Conservation (phyloP, 1,140 invertebrate genomes). For the Euschistus heros region DNA sequence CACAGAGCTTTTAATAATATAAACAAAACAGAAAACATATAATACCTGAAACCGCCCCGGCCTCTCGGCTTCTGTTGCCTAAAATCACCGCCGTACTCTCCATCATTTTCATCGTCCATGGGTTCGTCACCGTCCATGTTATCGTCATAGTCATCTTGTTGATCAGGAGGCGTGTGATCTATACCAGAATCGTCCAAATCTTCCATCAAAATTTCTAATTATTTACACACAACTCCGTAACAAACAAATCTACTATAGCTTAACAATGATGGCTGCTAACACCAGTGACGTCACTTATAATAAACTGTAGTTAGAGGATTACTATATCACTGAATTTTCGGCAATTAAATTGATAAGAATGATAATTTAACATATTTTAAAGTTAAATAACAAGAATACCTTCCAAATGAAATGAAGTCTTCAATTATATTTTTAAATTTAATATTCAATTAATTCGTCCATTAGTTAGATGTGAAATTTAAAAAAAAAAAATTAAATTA, state of each 20-base stretch:
- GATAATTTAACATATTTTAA: no score
- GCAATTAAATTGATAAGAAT: no score
- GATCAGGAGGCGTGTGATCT: slow-evolving; percentile 24
- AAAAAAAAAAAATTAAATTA: no score
- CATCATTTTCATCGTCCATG: slow-evolving; percentile 24
- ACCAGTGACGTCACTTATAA: neutral
- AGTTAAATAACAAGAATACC: no score
- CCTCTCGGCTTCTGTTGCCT: slow-evolving; percentile 34
- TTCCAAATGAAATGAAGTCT: no score
- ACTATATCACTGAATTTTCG: no score
- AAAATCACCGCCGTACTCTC: slow-evolving; percentile 23
- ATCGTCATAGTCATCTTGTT: slow-evolving; percentile 26
- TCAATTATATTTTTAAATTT: no score
- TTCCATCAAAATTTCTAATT: slow-evolving; percentile 13
- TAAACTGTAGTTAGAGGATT: no score
- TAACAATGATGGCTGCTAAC: slow-evolving; percentile 13
- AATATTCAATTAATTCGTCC: no score
- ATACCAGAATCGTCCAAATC: slow-evolving; percentile 29
- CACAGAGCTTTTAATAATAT: neutral
- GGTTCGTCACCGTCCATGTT: slow-evolving; percentile 23
- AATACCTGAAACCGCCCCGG: slow-evolving; percentile 45
- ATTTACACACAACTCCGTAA: neutral
- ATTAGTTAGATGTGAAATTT: no score
- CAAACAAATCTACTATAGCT: neutral
- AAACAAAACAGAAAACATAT: neutral